Evolutionary conservation across 2,797 vertebrate genomes (phyloP), one percentile per base, ranked within the genome.

Genomic region (Sebastiscus tertius): DNA sequence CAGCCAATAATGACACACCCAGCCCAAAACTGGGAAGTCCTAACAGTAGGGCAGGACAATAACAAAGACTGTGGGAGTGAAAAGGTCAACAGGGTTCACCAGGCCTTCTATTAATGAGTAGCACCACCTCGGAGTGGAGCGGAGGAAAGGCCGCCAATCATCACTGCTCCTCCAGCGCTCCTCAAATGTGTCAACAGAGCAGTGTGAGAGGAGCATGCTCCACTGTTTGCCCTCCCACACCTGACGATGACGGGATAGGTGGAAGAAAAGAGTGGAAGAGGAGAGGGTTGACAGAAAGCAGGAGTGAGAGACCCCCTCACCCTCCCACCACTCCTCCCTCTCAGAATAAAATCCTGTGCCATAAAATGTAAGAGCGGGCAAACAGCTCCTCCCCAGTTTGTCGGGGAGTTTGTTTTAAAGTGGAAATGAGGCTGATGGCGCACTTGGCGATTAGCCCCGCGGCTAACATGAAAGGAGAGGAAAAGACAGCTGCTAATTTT

Each of bases 401-500:
- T 94, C 76, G 81, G 88, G 80, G 85, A 90, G 90, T 93, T 94
- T 93, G 92, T 96, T 95, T 94, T 94, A 93, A 93, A 94, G 93
- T 94, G 94, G 92, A 95, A 95, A 95, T 94, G 91, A 94, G 92
- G 88, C 89, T 90, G 92, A 93, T 92, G 91, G 79, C 78, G 79
- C 79, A 82, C 91, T 92, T 90, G 89, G 92, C 88, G 86, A 93
- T 95, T 93, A 93, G 92, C 93, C 93, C 91, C 36, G 60, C 10
- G 81, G 93, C 92, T 90, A 89, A 94, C 92, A 95, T 95, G 89
- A 95, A 95, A 95, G 94, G 81, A 92, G 87, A 94, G 89, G 87
- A 93, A 90, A 92, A 93, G 89, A 89, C 94, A 91, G 92, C 90
- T 92, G 93, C 91, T 94, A 90, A 95, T 95, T 95, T 95, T 94